These are phyloP conservation scores for Chironomus riparius DNA, from an alignment of 2,888 invertebrate species.

Conservation along the genomic window DNA sequence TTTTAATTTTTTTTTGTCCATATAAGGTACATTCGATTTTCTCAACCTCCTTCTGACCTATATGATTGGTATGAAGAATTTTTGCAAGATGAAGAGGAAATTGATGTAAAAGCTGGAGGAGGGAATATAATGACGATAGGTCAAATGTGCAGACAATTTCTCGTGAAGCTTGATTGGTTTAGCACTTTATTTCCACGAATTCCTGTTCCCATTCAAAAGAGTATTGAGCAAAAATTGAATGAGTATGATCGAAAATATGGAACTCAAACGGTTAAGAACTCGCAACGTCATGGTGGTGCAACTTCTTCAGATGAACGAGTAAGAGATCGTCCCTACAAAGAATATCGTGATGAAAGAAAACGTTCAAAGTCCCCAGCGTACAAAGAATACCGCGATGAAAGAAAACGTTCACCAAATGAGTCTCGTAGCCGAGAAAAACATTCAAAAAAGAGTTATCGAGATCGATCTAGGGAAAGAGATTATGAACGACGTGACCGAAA, in stretches of 20 bases:
- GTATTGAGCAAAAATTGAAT: conserved; percentile 69
- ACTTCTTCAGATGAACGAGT: not conserved
- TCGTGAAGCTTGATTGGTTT: conserved; percentile 97
- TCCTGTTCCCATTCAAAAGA: conserved; percentile 94
- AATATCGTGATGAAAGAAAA: not conserved
- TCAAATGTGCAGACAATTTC: conserved; percentile 81
- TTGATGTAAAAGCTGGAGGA: conserved; percentile 97
- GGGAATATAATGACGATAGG: conserved; percentile 89
- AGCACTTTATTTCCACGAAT: conserved; percentile 96
- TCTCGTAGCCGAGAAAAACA: conserved; percentile 11
- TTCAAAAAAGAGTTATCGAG: not conserved
- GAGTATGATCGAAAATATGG: conserved; percentile 40
- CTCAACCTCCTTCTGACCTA: conserved; percentile 89
- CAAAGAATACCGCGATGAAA: no score
- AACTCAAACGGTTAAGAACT: not conserved
- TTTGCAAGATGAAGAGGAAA: conserved; percentile 90
- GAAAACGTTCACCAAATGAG: not conserved
- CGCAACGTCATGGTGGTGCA: not conserved
- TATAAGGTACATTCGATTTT: conserved; percentile 62
- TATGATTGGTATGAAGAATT: conserved; percentile 97
- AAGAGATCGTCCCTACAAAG: not conserved
- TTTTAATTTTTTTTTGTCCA: no score
- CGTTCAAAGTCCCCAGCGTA: not conserved
- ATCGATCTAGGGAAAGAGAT: not conserved
- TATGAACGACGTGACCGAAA: not conserved